These are phyloP conservation scores for Drepana falcataria DNA, from an alignment of 2,888 invertebrate species.

Conservation along the genomic window DNA sequence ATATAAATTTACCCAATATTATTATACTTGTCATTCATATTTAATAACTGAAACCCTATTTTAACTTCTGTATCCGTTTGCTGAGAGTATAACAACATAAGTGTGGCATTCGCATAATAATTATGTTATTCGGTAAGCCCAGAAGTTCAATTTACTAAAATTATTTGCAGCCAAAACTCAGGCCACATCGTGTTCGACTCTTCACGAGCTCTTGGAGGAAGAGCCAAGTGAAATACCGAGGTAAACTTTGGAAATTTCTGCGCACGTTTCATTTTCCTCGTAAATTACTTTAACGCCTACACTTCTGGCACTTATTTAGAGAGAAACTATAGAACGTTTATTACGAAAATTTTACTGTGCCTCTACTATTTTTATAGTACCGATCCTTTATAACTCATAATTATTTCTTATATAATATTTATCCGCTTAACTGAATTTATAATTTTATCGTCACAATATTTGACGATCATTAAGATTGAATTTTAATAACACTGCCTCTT, in stretches of 20 bases:
- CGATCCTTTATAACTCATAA: not conserved
- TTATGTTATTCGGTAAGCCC: not conserved
- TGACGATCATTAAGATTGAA: too few relatives aligned
- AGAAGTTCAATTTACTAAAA: not conserved
- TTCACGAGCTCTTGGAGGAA: constrained; percentile 71
- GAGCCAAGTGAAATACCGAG: constrained; percentile 73
- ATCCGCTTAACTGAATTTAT: too few relatives aligned
- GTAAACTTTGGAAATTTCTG: constrained; percentile 31
- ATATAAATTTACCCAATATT: too few relatives aligned
- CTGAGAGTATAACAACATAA: too few relatives aligned
- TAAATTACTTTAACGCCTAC: constrained; percentile 20
- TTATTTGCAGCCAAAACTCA: constrained; percentile 64
- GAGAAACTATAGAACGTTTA: constrained; percentile 22
- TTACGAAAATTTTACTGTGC: constrained; percentile 5
- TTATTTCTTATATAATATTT: not conserved
- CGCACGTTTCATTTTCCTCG: constrained; percentile 22
- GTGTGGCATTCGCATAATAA: too few relatives aligned
- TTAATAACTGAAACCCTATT: too few relatives aligned
- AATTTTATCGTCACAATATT: too few relatives aligned
- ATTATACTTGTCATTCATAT: too few relatives aligned
- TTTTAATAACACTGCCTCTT: too few relatives aligned
- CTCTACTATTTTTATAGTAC: constrained; percentile 26
- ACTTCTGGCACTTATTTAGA: constrained; percentile 37
- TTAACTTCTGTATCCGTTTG: too few relatives aligned
- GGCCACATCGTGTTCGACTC: constrained; percentile 74